Evolutionary conservation across 2,888 invertebrate genomes (phyloP), one percentile per base, ranked within the genome.

Genomic region (Heliconius sara): DNA sequence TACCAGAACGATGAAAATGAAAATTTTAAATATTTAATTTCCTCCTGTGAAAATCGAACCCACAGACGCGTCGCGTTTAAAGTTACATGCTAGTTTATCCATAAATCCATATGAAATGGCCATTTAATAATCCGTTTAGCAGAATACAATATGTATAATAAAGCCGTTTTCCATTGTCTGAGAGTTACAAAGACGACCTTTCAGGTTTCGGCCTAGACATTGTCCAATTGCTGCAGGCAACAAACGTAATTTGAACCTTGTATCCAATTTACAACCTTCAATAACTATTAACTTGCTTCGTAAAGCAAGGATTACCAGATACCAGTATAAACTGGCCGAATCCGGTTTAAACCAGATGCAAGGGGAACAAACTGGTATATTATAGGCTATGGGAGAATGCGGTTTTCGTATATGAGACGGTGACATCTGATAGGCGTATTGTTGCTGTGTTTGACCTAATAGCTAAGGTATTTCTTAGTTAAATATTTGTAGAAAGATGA

Each of bases 351-450:
- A 83, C 81, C 78, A 6, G 82, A 77, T 79, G 79, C 77, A 85
- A 79, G 80, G 80, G 81, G 83, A 83, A 77, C 85, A 83, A 84
- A 83, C 84, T 82, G 87, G 84, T 84, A 81, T 84, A 85, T 82
- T 85, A 84, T 84, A 79, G 83, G 88, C 88, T 88, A 91, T 92
- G 89, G 91, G 88, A 91, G 91, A 91, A 91, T 93, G 93, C 82
- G 93, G 93, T 93, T 92, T 92, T 89, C 89, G 88, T 89, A 90
- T 90, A 89, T 90, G 88, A 91, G 76, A 84, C 81, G 83, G 83
- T 83, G 92, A 93, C 91, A 90, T 92, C 87, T 91, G 91, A 92
- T 91, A 83, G 80, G 81, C 80, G 75, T 81, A 82, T 84, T 83
- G 81, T 65, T 30, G 71, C 78, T 73, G 25, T 75, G 43, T 67